These are phyloP conservation scores for Haemorhous mexicanus DNA, from an alignment of 2,113 vertebrate species.

Conservation along the genomic window DNA sequence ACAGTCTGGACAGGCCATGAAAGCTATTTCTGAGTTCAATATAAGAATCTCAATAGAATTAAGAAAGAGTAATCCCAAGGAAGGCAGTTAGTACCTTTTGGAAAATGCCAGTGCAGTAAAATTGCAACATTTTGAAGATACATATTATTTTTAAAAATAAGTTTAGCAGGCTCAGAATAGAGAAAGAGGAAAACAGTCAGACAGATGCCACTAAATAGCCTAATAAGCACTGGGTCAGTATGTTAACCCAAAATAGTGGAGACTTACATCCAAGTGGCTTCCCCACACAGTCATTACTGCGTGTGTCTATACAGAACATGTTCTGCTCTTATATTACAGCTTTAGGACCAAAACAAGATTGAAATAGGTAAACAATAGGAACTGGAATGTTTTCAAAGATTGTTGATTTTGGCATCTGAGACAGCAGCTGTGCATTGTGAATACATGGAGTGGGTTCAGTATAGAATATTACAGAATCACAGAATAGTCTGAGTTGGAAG, in stretches of 20 bases:
- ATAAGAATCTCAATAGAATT: not conserved
- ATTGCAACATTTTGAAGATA: not conserved
- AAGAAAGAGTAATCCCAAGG: not conserved
- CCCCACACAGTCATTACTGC: not conserved
- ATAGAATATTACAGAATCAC: not conserved
- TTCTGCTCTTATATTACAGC: not conserved
- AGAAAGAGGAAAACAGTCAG: not conserved
- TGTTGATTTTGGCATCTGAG: not conserved
- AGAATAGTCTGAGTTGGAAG: not conserved
- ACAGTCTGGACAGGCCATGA: not conserved
- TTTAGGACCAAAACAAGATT: not conserved
- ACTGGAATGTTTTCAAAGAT: not conserved
- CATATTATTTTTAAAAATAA: not conserved
- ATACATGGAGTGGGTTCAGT: not conserved
- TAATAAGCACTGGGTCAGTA: not conserved
- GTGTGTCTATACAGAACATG: fast-evolving
- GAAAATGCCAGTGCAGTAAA: not conserved
- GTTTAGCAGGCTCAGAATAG: not conserved
- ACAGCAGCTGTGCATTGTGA: not conserved
- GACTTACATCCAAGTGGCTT: fast-evolving
- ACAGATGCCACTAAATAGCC: not conserved
- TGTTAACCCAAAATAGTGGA: not conserved
- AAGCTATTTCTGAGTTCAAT: not conserved
- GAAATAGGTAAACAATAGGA: not conserved
- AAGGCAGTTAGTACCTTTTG: not conserved